Evolutionary conservation across 2,113 vertebrate species (phyloP).

Genomic region (Prionailurus viverrinus): DNA sequence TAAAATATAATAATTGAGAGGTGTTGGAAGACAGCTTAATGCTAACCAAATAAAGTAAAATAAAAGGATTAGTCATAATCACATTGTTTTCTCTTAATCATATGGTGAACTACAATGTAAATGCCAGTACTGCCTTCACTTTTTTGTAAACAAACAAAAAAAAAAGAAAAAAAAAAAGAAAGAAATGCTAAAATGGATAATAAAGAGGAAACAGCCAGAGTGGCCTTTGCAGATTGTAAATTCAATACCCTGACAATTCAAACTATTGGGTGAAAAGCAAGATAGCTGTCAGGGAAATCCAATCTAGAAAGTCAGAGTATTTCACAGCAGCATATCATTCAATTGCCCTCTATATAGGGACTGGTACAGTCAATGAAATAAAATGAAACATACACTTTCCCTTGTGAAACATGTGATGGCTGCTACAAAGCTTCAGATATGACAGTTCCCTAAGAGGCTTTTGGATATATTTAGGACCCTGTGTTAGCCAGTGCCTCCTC

Average conservation of each 20-base stretch:
- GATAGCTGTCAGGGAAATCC: constrained; percentile 76
- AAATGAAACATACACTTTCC: constrained; percentile 72
- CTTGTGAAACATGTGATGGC: constrained; percentile 72
- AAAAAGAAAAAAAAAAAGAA: neutral
- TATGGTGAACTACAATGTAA: neutral
- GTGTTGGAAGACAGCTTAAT: neutral
- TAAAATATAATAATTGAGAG: constrained; percentile 40
- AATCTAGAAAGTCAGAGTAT: constrained; percentile 71
- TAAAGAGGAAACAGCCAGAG: constrained; percentile 31
- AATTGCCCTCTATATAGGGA: constrained; percentile 73
- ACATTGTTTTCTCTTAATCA: neutral
- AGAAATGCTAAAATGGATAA: constrained; percentile 14
- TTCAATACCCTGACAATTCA: constrained; percentile 62
- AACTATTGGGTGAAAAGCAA: constrained; percentile 62
- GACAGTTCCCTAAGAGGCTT: constrained; percentile 17
- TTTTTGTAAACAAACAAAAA: neutral
- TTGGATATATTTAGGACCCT: neutral
- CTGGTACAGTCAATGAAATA: constrained; percentile 74
- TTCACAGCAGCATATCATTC: constrained; percentile 72
- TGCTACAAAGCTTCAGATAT: constrained; percentile 33
- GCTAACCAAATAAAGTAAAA: constrained; percentile 32
- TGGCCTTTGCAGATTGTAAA: constrained; percentile 61
- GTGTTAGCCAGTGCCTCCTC: neutral
- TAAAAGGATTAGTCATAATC: neutral
- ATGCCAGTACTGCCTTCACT: neutral